Percentiles rank a stretch among this genome's conserved stretches.
Conservation (phyloP, 2,888 invertebrate species). For the Notodonta ziczac region DNA sequence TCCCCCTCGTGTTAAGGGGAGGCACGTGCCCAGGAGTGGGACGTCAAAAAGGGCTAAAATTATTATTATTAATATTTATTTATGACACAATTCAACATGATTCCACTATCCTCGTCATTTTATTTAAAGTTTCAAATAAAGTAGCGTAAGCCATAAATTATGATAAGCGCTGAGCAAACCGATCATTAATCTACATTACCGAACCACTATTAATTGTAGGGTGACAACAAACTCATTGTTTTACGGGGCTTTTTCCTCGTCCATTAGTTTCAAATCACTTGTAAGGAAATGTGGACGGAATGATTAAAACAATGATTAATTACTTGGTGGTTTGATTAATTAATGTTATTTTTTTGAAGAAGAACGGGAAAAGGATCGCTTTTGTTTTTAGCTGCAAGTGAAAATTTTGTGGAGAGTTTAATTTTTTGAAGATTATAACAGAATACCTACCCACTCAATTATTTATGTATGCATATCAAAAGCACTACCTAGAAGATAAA, state of each 20-base stretch:
- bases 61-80: neutral
- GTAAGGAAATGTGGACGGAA: slow-evolving; percentile 23
- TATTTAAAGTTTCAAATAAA: slow-evolving; percentile 14
- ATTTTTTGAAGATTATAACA: too few species aligned
- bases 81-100: neutral
- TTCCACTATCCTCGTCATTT: neutral
- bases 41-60: slow-evolving; percentile 6
- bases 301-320: slow-evolving; percentile 27
- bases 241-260: slow-evolving; percentile 35
- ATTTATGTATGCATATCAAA: too few species aligned
- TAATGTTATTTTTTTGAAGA: neutral
- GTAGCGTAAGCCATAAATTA: slow-evolving; percentile 24
- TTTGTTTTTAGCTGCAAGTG: too few species aligned
- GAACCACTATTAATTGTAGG: slow-evolving; percentile 51
- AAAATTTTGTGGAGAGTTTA: too few species aligned
- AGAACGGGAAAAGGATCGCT: neutral
- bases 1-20: too few species aligned
- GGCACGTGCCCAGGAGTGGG: too few species aligned
- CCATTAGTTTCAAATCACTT: slow-evolving; percentile 29
- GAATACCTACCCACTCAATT: too few species aligned
- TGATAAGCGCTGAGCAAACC: slow-evolving; percentile 39
- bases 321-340: slow-evolving; percentile 10
- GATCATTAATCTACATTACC: slow-evolving; percentile 54
- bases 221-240: slow-evolving; percentile 36
- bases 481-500: too few species aligned